Percentiles rank a stretch among this genome's conserved stretches.
phyloP scores from a whole-genome alignment of 1,140 invertebrate species.

The Cydia pomonella region DNA sequence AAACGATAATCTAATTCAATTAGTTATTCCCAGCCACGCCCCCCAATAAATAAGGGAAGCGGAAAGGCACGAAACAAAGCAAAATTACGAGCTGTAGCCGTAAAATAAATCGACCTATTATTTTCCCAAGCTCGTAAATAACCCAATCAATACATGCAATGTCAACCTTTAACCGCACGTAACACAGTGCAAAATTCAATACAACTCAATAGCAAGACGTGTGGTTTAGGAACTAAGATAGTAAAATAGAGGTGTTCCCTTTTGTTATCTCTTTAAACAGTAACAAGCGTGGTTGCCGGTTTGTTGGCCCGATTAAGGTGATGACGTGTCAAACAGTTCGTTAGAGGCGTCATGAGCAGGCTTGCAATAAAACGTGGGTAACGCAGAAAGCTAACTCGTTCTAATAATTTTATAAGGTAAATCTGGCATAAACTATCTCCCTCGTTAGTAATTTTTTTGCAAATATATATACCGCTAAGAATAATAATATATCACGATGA shows the following conservation, averaged over 20 bases:
- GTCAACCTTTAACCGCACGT: background rate
- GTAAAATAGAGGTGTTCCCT: conserved; percentile 21
- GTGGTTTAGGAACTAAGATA: background rate
- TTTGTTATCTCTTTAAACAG: conserved; percentile 33
- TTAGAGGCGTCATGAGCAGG: conserved; percentile 1
- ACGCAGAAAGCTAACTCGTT: background rate
- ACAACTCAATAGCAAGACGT: background rate
- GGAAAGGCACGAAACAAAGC: background rate
- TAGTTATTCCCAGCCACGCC: background rate
- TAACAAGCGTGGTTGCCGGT: conserved; percentile 38
- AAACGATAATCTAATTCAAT: conserved; percentile 26
- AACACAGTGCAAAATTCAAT: background rate
- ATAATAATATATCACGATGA: too few species aligned
- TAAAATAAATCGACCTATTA: background rate
- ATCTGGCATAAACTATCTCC: too few species aligned
- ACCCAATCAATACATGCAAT: background rate
- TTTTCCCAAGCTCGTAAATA: conserved; percentile 1
- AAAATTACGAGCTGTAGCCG: background rate
- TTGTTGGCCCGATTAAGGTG: conserved; percentile 33
- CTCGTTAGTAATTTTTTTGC: too few species aligned
- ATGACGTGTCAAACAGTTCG: conserved; percentile 36
- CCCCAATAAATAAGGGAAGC: conserved; percentile 24
- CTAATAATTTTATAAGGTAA: too few species aligned
- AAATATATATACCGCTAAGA: too few species aligned
- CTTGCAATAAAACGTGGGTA: background rate